Evolutionary conservation across 2,113 vertebrate species (phyloP).

Genomic region (Leuciscus idus): DNA sequence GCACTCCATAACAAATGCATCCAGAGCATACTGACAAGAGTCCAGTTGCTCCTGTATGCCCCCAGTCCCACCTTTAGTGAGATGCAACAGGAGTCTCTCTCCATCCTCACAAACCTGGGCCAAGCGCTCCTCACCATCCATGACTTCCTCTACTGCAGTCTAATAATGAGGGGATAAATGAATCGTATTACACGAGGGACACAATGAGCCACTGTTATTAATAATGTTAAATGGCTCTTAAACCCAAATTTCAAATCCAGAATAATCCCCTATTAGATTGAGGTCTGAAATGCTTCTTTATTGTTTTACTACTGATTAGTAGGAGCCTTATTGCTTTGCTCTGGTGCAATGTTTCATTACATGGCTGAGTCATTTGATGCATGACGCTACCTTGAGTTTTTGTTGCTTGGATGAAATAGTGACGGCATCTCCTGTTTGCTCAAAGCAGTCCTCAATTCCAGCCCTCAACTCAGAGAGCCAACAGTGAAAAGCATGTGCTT

Average conservation of each 20-base stretch:
- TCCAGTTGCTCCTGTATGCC: conserved; percentile 84
- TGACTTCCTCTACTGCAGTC: conserved; percentile 76
- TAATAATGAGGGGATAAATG: conserved; percentile 60
- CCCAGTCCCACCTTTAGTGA: conserved; percentile 79
- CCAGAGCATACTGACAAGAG: conserved; percentile 84
- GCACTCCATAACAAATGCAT: conserved; percentile 80
- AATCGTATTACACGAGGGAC: background rate
- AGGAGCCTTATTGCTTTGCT: background rate
- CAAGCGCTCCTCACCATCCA: conserved; percentile 82
- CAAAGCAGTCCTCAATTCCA: conserved; percentile 80
- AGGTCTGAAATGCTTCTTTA: background rate
- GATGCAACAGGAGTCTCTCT: conserved; percentile 80
- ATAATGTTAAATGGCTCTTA: conserved; percentile 17
- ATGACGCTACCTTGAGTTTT: conserved; percentile 82
- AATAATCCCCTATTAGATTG: conserved; percentile 13
- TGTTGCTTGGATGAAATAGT: conserved; percentile 80
- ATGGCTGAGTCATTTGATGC: background rate
- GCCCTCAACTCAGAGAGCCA: conserved; percentile 83
- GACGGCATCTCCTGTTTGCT: conserved; percentile 81
- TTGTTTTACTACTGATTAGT: background rate
- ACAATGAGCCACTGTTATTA: conserved; percentile 13
- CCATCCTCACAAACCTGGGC: conserved; percentile 82
- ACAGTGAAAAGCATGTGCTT: conserved; percentile 85
- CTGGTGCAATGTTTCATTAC: background rate
- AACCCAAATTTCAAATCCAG: background rate